These are phyloP conservation scores for Gila orcuttii DNA, from an alignment of 2,113 vertebrate genomes.

Conservation along the genomic window DNA sequence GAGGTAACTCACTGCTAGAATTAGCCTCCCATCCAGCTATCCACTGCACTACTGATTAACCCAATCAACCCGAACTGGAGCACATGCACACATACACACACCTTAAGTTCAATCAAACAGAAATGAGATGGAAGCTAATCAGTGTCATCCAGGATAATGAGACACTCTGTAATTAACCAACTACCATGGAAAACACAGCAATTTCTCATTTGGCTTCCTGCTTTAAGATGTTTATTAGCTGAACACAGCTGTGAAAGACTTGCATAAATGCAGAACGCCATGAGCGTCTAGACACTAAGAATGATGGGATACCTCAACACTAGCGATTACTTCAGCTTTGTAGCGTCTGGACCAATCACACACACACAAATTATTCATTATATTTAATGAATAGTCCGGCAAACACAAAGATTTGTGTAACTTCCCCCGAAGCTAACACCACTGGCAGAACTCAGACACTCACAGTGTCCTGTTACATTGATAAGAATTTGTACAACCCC, in stretches of 20 bases:
- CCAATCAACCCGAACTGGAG: conserved; percentile 20
- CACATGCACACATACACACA: conserved; percentile 31
- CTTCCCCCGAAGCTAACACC: too few relatives aligned
- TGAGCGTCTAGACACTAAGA: conserved; percentile 1
- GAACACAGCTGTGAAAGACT: conserved; percentile 9
- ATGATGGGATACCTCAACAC: neutral
- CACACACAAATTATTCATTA: too few relatives aligned
- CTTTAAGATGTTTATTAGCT: conserved; percentile 54
- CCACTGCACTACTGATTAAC: conserved; percentile 38
- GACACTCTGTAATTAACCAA: conserved; percentile 59
- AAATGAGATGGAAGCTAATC: conserved; percentile 46
- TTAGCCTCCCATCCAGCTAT: conserved; percentile 16
- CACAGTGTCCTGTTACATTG: too few relatives aligned
- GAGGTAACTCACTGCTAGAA: neutral
- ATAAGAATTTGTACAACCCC: too few relatives aligned
- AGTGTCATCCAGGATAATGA: conserved; percentile 58
- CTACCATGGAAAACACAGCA: conserved; percentile 37
- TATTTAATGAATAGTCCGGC: too few relatives aligned
- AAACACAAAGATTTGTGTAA: too few relatives aligned
- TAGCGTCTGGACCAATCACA: too few relatives aligned
- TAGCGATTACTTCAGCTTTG: neutral
- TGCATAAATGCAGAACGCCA: neutral
- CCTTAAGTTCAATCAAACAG: conserved; percentile 51
- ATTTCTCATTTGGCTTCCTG: conserved; percentile 51
- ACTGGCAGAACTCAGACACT: too few relatives aligned